phyloP scores from a whole-genome alignment of 1,140 invertebrate species.

The Apis dorsata region DNA sequence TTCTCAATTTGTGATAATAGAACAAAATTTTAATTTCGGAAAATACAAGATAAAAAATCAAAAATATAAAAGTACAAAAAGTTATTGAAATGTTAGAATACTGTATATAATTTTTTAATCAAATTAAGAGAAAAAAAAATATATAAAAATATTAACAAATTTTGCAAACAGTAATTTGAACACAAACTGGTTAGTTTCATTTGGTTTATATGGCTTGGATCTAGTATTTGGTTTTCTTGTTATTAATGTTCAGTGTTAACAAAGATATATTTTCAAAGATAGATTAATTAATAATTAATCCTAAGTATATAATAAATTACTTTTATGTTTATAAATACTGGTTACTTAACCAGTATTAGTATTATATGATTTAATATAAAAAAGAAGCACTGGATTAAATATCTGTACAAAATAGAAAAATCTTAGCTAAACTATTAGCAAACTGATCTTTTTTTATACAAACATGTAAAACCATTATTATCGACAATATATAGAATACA shows the following conservation, averaged over 20 bases:
- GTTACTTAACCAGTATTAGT: constrained; percentile 54
- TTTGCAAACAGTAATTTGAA: constrained; percentile 69
- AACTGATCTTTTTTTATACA: constrained; percentile 69
- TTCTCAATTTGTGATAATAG: not conserved
- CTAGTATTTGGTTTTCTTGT: constrained; percentile 77
- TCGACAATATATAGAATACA: constrained; percentile 74
- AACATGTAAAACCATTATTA: constrained; percentile 74
- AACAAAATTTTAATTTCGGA: constrained; percentile 16
- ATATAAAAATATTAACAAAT: constrained; percentile 36
- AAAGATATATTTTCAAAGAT: constrained; percentile 38
- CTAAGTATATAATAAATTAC: constrained; percentile 71
- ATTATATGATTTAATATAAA: constrained; percentile 56
- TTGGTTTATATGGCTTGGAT: constrained; percentile 79
- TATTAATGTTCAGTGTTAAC: constrained; percentile 65
- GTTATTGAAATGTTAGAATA: constrained; percentile 20
- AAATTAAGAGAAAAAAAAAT: constrained; percentile 20
- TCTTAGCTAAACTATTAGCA: constrained; percentile 60
- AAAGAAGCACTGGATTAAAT: constrained; percentile 60
- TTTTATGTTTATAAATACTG: constrained; percentile 45
- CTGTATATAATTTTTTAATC: constrained; percentile 29
- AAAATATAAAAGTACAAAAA: constrained; percentile 34
- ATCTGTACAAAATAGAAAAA: constrained; percentile 67
- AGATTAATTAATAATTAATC: constrained; percentile 57
- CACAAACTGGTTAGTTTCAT: constrained; percentile 77
- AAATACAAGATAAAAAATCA: constrained; percentile 19